Base-by-base conservation (phyloP, 2,888 invertebrate species). In the Acanthococcus lagerstroemiae region DNA sequence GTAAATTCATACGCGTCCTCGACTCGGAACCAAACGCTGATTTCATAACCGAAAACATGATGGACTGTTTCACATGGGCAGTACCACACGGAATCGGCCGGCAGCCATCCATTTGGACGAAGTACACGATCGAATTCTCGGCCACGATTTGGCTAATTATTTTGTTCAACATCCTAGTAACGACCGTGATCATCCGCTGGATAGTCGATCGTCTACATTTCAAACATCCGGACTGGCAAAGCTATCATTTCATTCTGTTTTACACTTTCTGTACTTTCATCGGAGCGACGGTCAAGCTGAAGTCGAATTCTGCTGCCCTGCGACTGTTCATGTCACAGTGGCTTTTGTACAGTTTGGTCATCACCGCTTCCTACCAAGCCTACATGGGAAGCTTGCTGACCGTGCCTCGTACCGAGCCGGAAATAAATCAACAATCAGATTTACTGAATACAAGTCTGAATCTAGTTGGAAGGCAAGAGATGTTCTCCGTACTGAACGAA, bases 11-110 rank as follows among this genome's bases (percentile, higher is more conserved):
- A 2, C 68, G 71, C 45, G 66, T 72, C 26, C 65, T 71, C 17
- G 71, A 73, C 60, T 66, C 68, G 22, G 69, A 71, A 52, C 67
- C 69, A 2, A 68, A 69, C 9, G 68, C 71, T 1, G 68, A 68
- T 12, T 70, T 71, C 22, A 69, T 71, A 7, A 69, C 69, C 54
- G 71, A 72, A 67, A 71, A 70, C 7, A 67, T 70, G 55, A 72
- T 72, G 70, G 73, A 73, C 22, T 73, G 73, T 52, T 72, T 72
- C 56, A 73, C 73, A 0, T 73, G 73, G 73, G 72, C 72, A 6
- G 71, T 73, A 7, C 73, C 73, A 1, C 58, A 69, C 17, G 70
- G 71, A 19, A 71, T 71, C 27, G 73, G 72, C n/a, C 58, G 61
- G 2, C 69, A 70, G 9, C 72, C 72, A 1, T 71, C 71, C 22